These are phyloP conservation scores for Steatornis caripensis DNA, from an alignment of 2,113 vertebrate genomes.

Conservation along the genomic window DNA sequence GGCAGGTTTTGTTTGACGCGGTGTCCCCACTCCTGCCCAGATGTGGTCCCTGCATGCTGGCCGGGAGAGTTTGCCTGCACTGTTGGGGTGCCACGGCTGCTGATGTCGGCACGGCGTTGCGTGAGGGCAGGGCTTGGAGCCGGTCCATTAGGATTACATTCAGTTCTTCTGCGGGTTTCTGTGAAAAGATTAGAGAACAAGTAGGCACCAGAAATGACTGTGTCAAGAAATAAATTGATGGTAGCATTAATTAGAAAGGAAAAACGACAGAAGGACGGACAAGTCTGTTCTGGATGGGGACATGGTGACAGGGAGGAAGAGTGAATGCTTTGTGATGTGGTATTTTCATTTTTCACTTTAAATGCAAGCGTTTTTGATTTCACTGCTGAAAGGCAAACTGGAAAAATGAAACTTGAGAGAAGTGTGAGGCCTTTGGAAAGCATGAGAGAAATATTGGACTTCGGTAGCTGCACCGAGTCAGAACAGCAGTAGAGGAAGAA, in stretches of 20 bases:
- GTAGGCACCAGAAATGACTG: conserved; percentile 42
- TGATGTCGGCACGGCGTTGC: not conserved
- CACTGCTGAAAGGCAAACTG: not conserved
- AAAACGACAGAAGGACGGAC: conserved; percentile 55
- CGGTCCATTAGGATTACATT: conserved; percentile 46
- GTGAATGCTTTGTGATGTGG: conserved; percentile 46
- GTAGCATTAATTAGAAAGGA: conserved; percentile 62
- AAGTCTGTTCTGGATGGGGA: conserved; percentile 56
- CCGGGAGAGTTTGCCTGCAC: not conserved
- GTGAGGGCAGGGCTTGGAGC: not conserved
- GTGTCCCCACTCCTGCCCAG: not conserved
- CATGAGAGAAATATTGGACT: not conserved
- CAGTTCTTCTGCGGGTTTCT: not conserved
- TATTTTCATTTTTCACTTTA: conserved; percentile 59
- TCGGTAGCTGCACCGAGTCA: not conserved
- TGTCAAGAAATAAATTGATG: conserved; percentile 72
- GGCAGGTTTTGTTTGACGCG: not conserved
- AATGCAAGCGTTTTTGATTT: conserved; percentile 50
- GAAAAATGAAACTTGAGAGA: not conserved
- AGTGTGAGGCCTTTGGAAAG: not conserved
- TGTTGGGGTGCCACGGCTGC: accelerated
- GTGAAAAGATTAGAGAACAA: conserved; percentile 57
- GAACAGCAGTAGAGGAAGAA: not conserved
- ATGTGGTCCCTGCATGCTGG: not conserved
- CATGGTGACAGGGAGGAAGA: conserved; percentile 49